Conservation (phyloP, 2,797 vertebrate genomes). For the Sciaenops ocellatus region DNA sequence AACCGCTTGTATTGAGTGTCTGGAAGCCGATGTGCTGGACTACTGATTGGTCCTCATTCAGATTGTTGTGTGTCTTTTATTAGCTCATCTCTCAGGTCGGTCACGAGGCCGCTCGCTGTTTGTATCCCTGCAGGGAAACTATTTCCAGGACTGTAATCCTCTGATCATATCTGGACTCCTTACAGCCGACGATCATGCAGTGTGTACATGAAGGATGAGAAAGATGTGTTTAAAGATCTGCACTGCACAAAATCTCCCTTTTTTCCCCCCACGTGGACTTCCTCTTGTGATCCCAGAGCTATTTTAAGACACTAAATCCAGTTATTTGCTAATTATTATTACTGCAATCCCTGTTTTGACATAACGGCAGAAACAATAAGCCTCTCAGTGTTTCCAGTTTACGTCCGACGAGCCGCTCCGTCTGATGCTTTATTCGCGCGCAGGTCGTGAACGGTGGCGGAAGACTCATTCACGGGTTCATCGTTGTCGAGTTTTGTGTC, state of each 20-base stretch:
- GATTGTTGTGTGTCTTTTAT: constrained; percentile 17
- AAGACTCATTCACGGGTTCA: too few species aligned
- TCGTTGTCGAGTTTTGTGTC: too few species aligned
- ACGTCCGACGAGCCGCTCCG: neutral
- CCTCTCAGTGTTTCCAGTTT: constrained; percentile 17
- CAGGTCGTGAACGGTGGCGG: too few species aligned
- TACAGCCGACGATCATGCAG: too few species aligned
- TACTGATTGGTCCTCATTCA: neutral
- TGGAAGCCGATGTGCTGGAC: constrained; percentile 23
- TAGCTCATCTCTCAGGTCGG: constrained; percentile 24
- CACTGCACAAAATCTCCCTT: constrained; percentile 18
- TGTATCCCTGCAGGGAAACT: constrained; percentile 6
- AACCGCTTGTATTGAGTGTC: constrained; percentile 44
- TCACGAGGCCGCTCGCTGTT: constrained; percentile 16
- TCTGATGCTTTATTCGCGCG: neutral
- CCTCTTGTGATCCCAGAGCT: constrained; percentile 50
- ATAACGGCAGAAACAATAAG: constrained; percentile 51
- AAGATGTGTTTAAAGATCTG: neutral
- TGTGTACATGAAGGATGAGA: too few species aligned
- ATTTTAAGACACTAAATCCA: constrained; percentile 55
- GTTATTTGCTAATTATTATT: constrained; percentile 60
- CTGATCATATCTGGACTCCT: constrained; percentile 29
- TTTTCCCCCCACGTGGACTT: constrained; percentile 14
- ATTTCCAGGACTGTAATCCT: constrained; percentile 51
- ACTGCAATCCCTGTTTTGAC: constrained; percentile 48